Evolutionary conservation across 2,113 vertebrate genomes (phyloP), one percentile per base, ranked within the genome.

Genomic region (Catharus fuscescens): DNA sequence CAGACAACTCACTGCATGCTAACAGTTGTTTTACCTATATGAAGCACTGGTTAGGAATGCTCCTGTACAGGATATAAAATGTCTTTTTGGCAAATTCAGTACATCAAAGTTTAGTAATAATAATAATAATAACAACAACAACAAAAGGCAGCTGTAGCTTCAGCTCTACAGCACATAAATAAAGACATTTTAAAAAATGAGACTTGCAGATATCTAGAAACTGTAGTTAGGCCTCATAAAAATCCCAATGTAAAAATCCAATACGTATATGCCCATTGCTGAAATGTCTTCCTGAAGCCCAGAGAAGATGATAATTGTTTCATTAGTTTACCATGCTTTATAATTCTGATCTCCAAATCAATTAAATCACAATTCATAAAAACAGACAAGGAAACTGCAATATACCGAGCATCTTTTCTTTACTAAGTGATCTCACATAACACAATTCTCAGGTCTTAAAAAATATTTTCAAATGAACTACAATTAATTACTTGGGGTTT

Each of bases 1-100:
- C 1, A 78, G 34, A 50, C 6, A 69, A 24, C 40, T 82, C 0
- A 0, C 32, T 85, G 6, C 18, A 31, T 60, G 24, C 7, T 44
- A 64, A 45, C 24, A 54, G 12, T 25, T 74, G 1, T 53, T 80
- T 78, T 48, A 53, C 38, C 25, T 74, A 25, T 14, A 19, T n/a
- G 53, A 5, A 79, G 32, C 3, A 5, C 83, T 61, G 21, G 17
- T 34, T 86, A 70, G 21, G 23, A 80, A 19, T 12, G 20, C 9
- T 86, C 12, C 42, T 61, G 13, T 6, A 53, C 2, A 84, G 54
- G 26, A 77, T 62, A 77, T 36, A 10, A 91, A 91, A 53, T 34
- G 9, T 3, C 10, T 72, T 88, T 86, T 28, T 62, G 8, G n/a
- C 12, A 88, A 79, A 84, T 13, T 54, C 80, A 70, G 38, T 20